Conservation (phyloP, 2,888 invertebrate genomes). For the Mesorhabditis spiculigera region DNA sequence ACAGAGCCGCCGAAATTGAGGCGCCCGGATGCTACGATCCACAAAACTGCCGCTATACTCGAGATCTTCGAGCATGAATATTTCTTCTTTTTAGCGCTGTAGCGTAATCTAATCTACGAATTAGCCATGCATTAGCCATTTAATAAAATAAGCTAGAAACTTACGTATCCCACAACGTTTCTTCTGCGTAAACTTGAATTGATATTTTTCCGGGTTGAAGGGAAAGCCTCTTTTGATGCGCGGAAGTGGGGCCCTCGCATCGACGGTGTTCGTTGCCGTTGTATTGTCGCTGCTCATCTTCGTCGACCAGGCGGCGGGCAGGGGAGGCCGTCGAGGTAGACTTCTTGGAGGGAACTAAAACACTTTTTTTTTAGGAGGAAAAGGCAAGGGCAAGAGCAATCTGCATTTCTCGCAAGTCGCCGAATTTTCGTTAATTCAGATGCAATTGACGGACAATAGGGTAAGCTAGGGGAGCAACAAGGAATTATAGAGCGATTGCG, state of each 20-base stretch:
- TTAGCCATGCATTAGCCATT: no score
- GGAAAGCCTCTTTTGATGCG: background rate
- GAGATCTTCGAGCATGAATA: no score
- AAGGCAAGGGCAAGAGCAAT: conserved; percentile 53
- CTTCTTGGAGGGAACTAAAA: conserved; percentile 45
- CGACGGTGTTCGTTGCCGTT: background rate
- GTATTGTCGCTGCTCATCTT: conserved; percentile 1
- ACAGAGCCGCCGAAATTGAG: no score
- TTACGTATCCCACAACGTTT: background rate
- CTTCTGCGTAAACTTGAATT: background rate
- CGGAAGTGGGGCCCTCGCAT: background rate
- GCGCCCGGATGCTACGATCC: no score
- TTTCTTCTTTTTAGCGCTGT: no score
- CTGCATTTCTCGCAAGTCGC: conserved; percentile 58
- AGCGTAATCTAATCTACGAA: no score
- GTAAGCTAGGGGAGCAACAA: conserved; percentile 25
- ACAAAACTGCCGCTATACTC: no score
- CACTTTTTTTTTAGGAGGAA: conserved; percentile 22
- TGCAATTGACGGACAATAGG: conserved; percentile 49
- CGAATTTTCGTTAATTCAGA: conserved; percentile 55
- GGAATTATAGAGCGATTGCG: no score
- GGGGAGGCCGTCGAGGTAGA: conserved; percentile 44
- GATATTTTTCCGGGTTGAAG: background rate
- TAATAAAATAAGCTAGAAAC: background rate
- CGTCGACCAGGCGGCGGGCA: conserved; percentile 12